phyloP scores from a whole-genome alignment of 2,113 vertebrate genomes.

The Heloderma charlesbogerti region DNA sequence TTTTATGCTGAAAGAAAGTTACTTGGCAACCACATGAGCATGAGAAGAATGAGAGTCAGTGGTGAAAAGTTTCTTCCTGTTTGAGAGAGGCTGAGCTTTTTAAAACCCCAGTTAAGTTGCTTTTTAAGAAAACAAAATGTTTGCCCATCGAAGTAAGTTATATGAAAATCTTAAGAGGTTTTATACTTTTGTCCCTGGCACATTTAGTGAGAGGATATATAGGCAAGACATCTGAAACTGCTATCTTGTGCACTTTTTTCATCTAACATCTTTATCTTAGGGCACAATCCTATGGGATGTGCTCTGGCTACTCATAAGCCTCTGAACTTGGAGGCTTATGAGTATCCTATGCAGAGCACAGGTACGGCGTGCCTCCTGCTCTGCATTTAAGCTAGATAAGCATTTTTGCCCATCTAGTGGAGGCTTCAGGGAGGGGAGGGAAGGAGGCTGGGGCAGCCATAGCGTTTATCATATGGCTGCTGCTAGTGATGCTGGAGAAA shows the following conservation, averaged over 20 bases:
- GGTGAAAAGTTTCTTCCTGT: conserved; percentile 44
- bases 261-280: background rate
- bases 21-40: conserved; percentile 57
- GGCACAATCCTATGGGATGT: too few species aligned
- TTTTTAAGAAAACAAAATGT: background rate
- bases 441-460: too few species aligned
- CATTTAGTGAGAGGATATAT: background rate
- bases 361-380: too few species aligned
- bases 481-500: too few species aligned
- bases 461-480: too few species aligned
- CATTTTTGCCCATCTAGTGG: too few species aligned
- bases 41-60: conserved; percentile 43
- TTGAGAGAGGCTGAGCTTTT: conserved; percentile 31
- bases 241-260: background rate
- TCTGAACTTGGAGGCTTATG: too few species aligned
- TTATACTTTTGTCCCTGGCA: background rate
- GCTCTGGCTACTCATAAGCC: too few species aligned
- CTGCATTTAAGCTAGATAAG: too few species aligned
- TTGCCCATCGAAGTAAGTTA: background rate
- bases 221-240: background rate
- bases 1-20: conserved; percentile 56
- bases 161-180: conserved; percentile 14
- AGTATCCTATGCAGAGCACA: too few species aligned
- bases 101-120: conserved; percentile 12
- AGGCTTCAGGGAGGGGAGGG: too few species aligned